Evolutionary conservation across 2,888 invertebrate species (phyloP), one percentile per base, ranked within the genome.

Genomic region (Diarsia rubi): DNA sequence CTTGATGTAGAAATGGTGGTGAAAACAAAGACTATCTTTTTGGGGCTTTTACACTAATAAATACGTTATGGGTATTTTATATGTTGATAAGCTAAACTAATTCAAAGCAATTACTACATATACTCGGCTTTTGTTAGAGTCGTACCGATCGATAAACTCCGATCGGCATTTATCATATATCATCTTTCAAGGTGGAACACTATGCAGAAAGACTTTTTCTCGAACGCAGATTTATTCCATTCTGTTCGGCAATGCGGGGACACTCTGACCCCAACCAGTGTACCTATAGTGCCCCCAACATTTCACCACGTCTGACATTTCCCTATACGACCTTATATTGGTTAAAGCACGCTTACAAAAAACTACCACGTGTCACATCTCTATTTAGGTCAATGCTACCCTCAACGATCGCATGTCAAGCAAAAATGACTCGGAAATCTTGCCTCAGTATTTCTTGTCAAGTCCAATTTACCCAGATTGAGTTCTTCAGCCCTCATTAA

Each of bases 391-490:
- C 79, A 78, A 21, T 31, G 47, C 9, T 64, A 24, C 27, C 49
- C 45, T 24, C 47, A 68, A 64, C 47, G 44, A 54, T 81, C 62
- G 81, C 82, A 54, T 81, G 81, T 73, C 82, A 70, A 70, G 21
- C 62, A 19, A 52, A 31, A 73, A 42, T 78, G 45, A 78, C 62
- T 74, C 57, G 64, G 60, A 57, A 54, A 68, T 64, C 45, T 62
- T 66, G 37, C 27, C 12, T 12, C 54, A 60, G 54, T 74, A 54
- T 59, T 82, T 78, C 69, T 74, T 74, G 81, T 74, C 69, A 78
- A 63, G 62, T 54, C 44, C 54, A 82, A 81, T 81, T 75, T 82
- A 59, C 52, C 47, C 24, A 63, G 63, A 81, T 82, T 81, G 66
- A 62, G 52, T 65, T 77, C 72, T 54, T 24, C 19, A 73, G 60